Base-by-base conservation (phyloP, 2,888 invertebrate species). In the Antheraea yamamai region DNA sequence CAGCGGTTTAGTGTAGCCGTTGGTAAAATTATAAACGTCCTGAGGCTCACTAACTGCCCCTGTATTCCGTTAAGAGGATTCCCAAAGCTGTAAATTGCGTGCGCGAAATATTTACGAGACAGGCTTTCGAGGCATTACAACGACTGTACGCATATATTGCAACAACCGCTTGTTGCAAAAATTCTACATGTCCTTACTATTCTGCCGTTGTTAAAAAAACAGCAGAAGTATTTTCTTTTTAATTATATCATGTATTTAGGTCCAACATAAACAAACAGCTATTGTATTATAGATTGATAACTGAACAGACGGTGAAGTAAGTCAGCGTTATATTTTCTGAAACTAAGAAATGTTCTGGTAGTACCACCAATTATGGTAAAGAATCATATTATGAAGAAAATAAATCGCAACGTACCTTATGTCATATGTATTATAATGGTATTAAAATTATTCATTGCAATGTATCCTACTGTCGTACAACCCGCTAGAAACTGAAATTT, bases 11-110 rank as follows among this genome's bases (percentile, higher is more conserved):
- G 84, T 86, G 83, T 81, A 81, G 84, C 83, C 82, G 85, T 84
- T 83, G 87, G 87, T 88, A 90, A 91, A 91, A 91, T 91, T 90
- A 90, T 89, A 91, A 91, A 92, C 90, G 90, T 89, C 85, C 88
- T 82, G 86, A 84, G 85, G 88, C 87, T 89, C 89, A 92, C 93
- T 93, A 92, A 93, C 92, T 91, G 90, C 91, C 90, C 88, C 87
- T 88, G 90, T 92, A 91, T 91, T 91, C 89, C 91, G 92, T 92
- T 92, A 94, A 94, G 93, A 93, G 93, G 92, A 93, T 92, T 92
- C 91, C 90, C 90, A 91, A 91, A 90, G 92, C 92, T 88, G 93
- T 94, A 93, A 93, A 94, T 94, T 93, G 92, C 90, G 91, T 92
- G 87, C 86, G 83, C 88, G 90, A 92, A 92, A 93, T 93, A 93